phyloP scores from a whole-genome alignment of 2,113 vertebrate species.

The Rhinoptilus africanus region DNA sequence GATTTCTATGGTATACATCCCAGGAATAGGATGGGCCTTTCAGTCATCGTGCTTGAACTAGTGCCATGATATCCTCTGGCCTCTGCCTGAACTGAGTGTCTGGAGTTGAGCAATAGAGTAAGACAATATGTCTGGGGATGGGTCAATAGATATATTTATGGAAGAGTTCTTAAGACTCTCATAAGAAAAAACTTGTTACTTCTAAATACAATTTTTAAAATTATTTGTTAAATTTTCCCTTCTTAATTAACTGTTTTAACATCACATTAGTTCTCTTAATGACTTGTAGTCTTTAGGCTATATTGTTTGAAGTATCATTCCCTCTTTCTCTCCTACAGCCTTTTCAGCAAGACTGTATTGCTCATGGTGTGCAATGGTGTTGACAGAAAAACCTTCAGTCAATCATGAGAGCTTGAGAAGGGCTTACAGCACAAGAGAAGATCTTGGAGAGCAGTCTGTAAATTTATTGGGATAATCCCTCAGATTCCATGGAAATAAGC shows the following conservation, averaged over 20 bases:
- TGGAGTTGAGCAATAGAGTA: not conserved
- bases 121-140: not conserved
- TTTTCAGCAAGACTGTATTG: not conserved
- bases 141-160: not conserved
- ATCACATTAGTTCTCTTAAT: not conserved
- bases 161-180: not conserved
- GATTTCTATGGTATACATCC: not conserved
- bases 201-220: not conserved
- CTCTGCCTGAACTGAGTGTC: not conserved
- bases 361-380: not conserved
- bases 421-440: constrained; percentile 8
- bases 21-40: not conserved
- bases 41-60: not conserved
- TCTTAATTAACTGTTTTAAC: not conserved
- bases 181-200: not conserved
- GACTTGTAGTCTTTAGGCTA: not conserved
- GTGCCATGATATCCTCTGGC: not conserved
- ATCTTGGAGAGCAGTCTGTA: not conserved
- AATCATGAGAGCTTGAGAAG: not conserved
- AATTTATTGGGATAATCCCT: not conserved
- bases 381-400: not conserved
- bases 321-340: not conserved
- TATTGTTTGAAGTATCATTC: not conserved
- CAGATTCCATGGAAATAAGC: not conserved
- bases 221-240: not conserved